Percentiles rank a stretch among this genome's conserved stretches.
Evolutionary conservation across 2,797 vertebrate species (phyloP).

Genomic region (Phoebastria nigripes): DNA sequence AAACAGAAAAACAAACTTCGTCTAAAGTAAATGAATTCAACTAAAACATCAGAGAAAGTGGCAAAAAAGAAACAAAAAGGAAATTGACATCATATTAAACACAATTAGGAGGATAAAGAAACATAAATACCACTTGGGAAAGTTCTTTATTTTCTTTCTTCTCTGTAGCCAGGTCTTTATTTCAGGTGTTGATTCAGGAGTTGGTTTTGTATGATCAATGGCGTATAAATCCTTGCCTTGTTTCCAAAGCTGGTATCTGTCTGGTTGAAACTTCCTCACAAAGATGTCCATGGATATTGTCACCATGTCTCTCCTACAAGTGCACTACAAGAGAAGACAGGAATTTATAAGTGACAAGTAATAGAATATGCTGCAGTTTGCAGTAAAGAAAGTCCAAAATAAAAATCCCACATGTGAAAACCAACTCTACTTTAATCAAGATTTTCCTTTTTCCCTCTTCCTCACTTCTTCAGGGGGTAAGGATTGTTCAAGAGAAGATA

Average conservation of each 20-base stretch:
- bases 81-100: neutral
- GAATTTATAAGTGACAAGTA: neutral
- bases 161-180: constrained; percentile 87
- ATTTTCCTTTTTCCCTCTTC: neutral
- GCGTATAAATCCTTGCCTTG: constrained; percentile 88
- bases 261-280: constrained; percentile 93
- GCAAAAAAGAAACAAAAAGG: neutral
- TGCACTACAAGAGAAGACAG: constrained; percentile 80
- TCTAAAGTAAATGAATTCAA: neutral
- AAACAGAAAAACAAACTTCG: neutral
- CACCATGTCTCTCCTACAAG: constrained; percentile 95
- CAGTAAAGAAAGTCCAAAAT: neutral
- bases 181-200: constrained; percentile 88
- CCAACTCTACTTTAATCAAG: neutral
- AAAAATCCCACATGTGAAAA: neutral
- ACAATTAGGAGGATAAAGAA: neutral
- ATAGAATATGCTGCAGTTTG: neutral
- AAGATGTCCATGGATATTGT: constrained; percentile 98
- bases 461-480: neutral
- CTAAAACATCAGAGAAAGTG: neutral
- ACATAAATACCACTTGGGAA: constrained; percentile 76
- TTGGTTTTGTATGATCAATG: constrained; percentile 89
- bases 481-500: neutral
- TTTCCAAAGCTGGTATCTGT: constrained; percentile 91
- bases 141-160: constrained; percentile 75